These are phyloP conservation scores for Pavo muticus DNA, from an alignment of 2,113 vertebrate species.

Conservation along the genomic window DNA sequence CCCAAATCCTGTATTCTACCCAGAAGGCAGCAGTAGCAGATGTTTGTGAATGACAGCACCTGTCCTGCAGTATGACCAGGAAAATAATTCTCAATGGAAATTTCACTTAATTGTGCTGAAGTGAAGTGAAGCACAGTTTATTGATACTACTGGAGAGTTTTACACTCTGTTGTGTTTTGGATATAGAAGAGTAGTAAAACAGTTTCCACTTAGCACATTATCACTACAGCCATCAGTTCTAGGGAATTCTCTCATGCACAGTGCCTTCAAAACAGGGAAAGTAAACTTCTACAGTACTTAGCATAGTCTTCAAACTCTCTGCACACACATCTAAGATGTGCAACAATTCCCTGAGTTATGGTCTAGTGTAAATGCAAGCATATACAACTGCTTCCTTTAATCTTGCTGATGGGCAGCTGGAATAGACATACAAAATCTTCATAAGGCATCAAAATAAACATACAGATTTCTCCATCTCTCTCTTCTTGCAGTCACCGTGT, in stretches of 20 bases:
- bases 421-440: slow-evolving; percentile 15
- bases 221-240: neutral
- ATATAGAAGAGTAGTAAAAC: slow-evolving; percentile 59
- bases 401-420: neutral
- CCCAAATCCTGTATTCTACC: neutral
- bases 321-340: neutral
- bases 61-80: slow-evolving; percentile 7
- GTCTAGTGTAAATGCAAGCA: neutral
- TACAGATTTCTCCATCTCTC: slow-evolving; percentile 36
- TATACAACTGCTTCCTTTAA: neutral
- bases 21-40: neutral
- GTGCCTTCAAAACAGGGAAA: slow-evolving; percentile 19
- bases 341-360: neutral
- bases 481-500: slow-evolving; percentile 38
- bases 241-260: slow-evolving; percentile 52
- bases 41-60: slow-evolving; percentile 44
- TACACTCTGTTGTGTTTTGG: slow-evolving; percentile 30
- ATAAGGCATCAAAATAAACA: slow-evolving; percentile 42
- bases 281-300: neutral
- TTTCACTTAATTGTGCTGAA: slow-evolving; percentile 60
- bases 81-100: slow-evolving; percentile 53
- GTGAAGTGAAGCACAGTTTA: slow-evolving; percentile 57
- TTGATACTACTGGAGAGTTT: slow-evolving; percentile 57
- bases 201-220: slow-evolving; percentile 54
- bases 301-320: neutral